These are phyloP conservation scores for Pelvicachromis taeniatus DNA, from an alignment of 2,113 vertebrate genomes.

Conservation along the genomic window DNA sequence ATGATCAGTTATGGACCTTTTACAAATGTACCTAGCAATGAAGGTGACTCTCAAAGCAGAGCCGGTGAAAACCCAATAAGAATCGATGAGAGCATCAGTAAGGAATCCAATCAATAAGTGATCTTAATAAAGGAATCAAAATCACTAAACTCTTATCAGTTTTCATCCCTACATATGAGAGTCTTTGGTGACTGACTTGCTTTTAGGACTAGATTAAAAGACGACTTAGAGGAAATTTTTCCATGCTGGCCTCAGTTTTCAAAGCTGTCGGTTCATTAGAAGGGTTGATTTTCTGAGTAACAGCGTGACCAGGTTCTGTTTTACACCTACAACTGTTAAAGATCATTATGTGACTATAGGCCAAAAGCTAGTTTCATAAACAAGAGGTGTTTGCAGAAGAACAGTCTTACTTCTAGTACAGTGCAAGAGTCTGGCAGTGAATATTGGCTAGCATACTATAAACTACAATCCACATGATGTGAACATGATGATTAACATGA, in stretches of 20 bases:
- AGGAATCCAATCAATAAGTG: rapidly evolving
- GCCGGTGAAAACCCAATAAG: neutral
- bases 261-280: neutral
- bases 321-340: neutral
- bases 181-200: neutral
- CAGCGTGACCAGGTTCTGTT: neutral
- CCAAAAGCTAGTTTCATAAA: neutral
- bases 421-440: neutral
- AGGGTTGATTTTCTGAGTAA: neutral
- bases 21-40: neutral
- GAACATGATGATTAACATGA: neutral
- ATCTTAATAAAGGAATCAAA: neutral
- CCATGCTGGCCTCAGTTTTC: neutral
- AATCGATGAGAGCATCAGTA: neutral
- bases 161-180: neutral
- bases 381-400: neutral
- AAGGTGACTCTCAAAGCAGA: neutral
- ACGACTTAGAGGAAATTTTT: neutral
- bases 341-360: neutral
- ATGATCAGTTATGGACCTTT: neutral
- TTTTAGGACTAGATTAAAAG: neutral
- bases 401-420: neutral
- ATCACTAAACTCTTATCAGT: neutral
- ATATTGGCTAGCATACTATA: neutral
- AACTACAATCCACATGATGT: neutral